These are phyloP conservation scores for Limanda limanda DNA, from an alignment of 2,113 vertebrate genomes.

Conservation along the genomic window DNA sequence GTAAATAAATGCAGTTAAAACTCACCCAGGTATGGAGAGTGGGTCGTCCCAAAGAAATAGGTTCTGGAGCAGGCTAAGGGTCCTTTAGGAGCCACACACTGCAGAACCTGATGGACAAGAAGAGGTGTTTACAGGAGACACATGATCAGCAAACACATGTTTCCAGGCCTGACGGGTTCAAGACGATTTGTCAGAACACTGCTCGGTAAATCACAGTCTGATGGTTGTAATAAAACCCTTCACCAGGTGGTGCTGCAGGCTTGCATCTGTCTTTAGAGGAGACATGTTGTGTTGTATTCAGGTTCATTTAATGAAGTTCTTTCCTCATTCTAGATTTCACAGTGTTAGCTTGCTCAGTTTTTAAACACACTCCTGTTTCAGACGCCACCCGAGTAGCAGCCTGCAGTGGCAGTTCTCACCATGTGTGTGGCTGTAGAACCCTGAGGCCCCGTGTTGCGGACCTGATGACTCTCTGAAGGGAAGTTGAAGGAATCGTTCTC, in stretches of 20 bases:
- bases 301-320: neutral
- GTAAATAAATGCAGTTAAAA: neutral
- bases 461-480: slow-evolving; percentile 94
- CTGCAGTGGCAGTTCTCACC: slow-evolving; percentile 80
- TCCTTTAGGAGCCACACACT: slow-evolving; percentile 93
- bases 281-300: neutral
- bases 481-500: slow-evolving; percentile 93
- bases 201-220: neutral
- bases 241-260: slow-evolving; percentile 48
- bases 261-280: neutral
- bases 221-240: neutral
- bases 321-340: neutral
- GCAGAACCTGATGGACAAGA: slow-evolving; percentile 84
- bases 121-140: neutral
- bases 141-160: neutral
- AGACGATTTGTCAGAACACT: neutral
- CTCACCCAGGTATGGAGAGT: slow-evolving; percentile 92
- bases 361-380: neutral
- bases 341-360: neutral
- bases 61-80: slow-evolving; percentile 94
- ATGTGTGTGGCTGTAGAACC: slow-evolving; percentile 90
- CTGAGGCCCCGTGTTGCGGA: slow-evolving; percentile 88
- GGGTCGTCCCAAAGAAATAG: slow-evolving; percentile 94
- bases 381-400: no score
- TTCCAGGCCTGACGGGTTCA: neutral